Evolutionary conservation across 2,113 vertebrate genomes (phyloP).

Genomic region (Brachyhypopomus gauderio): DNA sequence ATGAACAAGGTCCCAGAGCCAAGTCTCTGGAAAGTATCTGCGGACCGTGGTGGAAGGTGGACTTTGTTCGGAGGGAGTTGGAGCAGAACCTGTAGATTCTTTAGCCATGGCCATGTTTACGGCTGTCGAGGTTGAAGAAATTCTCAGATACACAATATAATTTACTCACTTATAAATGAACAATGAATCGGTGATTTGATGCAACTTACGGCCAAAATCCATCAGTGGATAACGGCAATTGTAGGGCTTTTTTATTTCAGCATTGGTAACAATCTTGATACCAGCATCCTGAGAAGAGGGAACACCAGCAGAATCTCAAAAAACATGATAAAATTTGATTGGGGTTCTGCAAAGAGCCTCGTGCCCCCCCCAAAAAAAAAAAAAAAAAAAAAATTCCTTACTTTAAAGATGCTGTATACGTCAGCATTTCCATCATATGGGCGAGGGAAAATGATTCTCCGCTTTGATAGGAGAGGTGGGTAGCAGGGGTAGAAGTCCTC

Average conservation of each 20-base stretch:
- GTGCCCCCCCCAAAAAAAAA: too few relatives aligned
- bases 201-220: not conserved
- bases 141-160: too few relatives aligned
- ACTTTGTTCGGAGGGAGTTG: not conserved
- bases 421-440: slow-evolving; percentile 35
- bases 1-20: slow-evolving; percentile 84
- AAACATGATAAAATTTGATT: too few relatives aligned
- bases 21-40: slow-evolving; percentile 86
- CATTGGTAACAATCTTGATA: slow-evolving; percentile 71
- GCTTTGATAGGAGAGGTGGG: not conserved
- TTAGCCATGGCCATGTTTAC: not conserved
- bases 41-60: slow-evolving; percentile 67
- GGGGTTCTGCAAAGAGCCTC: too few relatives aligned
- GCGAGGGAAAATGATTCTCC: slow-evolving; percentile 40
- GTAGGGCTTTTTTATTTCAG: slow-evolving; percentile 62
- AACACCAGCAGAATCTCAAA: not conserved
- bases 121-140: too few relatives aligned
- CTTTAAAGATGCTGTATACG: slow-evolving; percentile 70
- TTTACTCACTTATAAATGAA: too few relatives aligned
- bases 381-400: slow-evolving; percentile 44
- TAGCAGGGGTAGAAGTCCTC: slow-evolving; percentile 50
- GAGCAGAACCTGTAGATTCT: too few relatives aligned
- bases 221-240: not conserved
- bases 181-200: not conserved
- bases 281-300: slow-evolving; percentile 61